Evolutionary conservation across 2,888 invertebrate genomes (phyloP), one percentile per base, ranked within the genome.

Genomic region (Zelleria hepariella): DNA sequence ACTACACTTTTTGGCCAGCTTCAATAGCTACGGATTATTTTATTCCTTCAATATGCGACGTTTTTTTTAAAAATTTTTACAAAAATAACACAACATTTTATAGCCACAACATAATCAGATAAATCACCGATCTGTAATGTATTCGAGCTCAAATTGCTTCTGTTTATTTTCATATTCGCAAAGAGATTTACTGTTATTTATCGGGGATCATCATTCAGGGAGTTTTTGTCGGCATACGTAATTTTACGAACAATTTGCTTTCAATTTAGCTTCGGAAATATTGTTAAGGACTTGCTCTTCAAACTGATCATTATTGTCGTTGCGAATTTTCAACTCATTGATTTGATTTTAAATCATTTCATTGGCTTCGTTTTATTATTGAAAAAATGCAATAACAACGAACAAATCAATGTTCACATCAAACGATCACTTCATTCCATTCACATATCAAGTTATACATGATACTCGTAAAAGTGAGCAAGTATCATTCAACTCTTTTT

Each of bases 81-180:
- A 15, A 15, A 10, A 42, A 42, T 42, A 42, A 15, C 15, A 15
- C 15, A 42, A 15, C 10, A 15, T 42, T 42, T 42, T 42, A 42
- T 77, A 69, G 69, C 18, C 51, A 21, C 7, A 23, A 51, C 20
- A 42, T 42, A 53, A 56, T 32, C 20, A 80, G 83, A 87, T 86
- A 85, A 86, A 86, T 80, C 74, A 72, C 72, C 75, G 77, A 80
- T 79, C 78, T 76, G 72, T 75, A 73, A 73, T 73, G 76, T 75
- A 77, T 86, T 80, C 77, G 32, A 73, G 75, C 74, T 75, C 78
- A 81, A 75, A 86, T 82, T 78, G 78, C 73, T 78, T 78, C 78
- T 80, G 78, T 82, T 80, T 83, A 80, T 78, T 75, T 76, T 71
- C 32, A 42, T 42, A 42, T 42, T 42, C 32, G 65, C 62, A 61